Conservation (phyloP, 2,888 invertebrate genomes). For the Drosophila birchii region DNA sequence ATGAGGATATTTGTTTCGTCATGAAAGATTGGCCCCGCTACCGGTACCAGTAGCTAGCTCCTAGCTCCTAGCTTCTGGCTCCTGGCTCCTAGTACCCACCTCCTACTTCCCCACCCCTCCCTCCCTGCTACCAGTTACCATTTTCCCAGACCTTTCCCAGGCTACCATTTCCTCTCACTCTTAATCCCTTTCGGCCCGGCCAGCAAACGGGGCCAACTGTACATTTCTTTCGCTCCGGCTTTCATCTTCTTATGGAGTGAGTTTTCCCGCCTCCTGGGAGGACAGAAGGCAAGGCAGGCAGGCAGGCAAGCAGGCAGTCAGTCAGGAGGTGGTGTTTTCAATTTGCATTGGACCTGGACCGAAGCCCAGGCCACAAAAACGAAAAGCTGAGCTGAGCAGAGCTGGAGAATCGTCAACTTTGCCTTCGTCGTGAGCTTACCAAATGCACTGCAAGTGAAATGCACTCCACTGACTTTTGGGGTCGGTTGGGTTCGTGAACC, state of each 20-base stretch:
- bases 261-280: neutral
- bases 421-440: conserved; percentile 79
- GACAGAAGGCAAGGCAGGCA: neutral
- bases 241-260: conserved; percentile 44
- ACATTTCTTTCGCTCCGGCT: conserved; percentile 40
- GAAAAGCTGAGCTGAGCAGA: conserved; percentile 22
- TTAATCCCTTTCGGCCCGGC: conserved; percentile 61
- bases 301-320: neutral
- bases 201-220: conserved; percentile 56
- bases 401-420: conserved; percentile 71
- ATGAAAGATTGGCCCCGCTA: conserved; percentile 81
- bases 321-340: conserved; percentile 47
- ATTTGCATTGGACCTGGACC: conserved; percentile 44
- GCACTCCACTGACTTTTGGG: conserved; percentile 69
- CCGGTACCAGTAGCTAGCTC: conserved; percentile 29
- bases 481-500: conserved; percentile 48
- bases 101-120: neutral
- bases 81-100: conserved; percentile 16
- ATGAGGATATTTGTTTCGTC: conserved; percentile 82
- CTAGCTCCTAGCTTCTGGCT: conserved; percentile 25
- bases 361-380: conserved; percentile 52
- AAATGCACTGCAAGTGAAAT: conserved; percentile 79
- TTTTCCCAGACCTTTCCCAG: conserved; percentile 29
- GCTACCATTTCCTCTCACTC: conserved; percentile 47
- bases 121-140: conserved; percentile 28